Percentiles rank a stretch among this genome's conserved stretches.
Evolutionary conservation across 1,140 invertebrate genomes (phyloP).

Genomic region (Copidosoma floridanum): DNA sequence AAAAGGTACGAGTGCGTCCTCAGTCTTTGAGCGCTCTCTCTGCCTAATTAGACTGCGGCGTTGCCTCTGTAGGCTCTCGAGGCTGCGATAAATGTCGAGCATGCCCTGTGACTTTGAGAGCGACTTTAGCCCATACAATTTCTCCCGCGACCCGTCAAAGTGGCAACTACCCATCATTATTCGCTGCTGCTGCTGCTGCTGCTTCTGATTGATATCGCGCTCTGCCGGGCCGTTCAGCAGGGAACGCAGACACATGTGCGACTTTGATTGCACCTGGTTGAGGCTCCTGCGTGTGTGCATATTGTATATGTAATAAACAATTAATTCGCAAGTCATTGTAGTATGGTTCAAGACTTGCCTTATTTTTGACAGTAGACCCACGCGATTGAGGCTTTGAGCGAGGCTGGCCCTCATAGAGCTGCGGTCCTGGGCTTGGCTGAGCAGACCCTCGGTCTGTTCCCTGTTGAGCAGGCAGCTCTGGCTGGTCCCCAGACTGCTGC

Average conservation of each 20-base stretch:
- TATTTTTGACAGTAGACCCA: conserved; percentile 6
- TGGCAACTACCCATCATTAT: conserved; percentile 11
- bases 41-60: conserved; percentile 34
- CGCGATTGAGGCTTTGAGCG: conserved; percentile 16
- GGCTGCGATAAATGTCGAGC: conserved; percentile 54
- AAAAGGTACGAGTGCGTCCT: conserved; percentile 46
- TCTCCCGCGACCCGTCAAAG: conserved; percentile 55
- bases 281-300: conserved; percentile 16
- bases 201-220: not conserved
- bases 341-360: conserved; percentile 2
- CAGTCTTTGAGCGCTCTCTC: conserved; percentile 38
- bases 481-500: conserved; percentile 44
- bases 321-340: too few relatives aligned
- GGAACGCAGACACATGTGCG: conserved; percentile 40
- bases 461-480: conserved; percentile 52
- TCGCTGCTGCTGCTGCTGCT: conserved; percentile 4
- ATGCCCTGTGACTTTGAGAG: conserved; percentile 62
- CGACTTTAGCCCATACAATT: conserved; percentile 57
- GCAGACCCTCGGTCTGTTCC: conserved; percentile 51
- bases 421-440: conserved; percentile 36
- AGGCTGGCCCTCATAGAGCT: conserved; percentile 13
- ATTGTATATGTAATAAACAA: too few relatives aligned
- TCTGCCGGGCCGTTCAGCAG: conserved; percentile 2
- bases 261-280: conserved; percentile 38
- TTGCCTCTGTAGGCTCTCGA: conserved; percentile 46